Evolutionary conservation across 2,888 invertebrate genomes (phyloP).

Genomic region (Drosophila paracracens): DNA sequence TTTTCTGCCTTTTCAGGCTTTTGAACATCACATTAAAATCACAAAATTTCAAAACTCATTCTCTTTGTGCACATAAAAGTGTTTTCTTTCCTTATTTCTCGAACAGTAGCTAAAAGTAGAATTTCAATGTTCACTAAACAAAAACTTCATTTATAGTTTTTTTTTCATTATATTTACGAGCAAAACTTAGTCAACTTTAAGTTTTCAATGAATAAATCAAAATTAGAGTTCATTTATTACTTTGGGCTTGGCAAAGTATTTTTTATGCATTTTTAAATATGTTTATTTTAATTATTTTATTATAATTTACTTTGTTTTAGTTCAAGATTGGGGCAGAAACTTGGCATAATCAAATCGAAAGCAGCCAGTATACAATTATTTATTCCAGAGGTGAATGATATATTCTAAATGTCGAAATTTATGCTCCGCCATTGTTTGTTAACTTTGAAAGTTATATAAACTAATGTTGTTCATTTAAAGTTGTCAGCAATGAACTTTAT

Average conservation of each 20-base stretch:
- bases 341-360: neutral
- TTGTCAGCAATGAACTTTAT: neutral
- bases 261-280: neutral
- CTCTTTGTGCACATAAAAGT: neutral
- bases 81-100: neutral
- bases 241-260: neutral
- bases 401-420: neutral
- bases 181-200: neutral
- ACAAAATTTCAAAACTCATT: neutral
- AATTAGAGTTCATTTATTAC: neutral
- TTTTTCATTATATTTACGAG: neutral
- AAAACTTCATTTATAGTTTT: rapidly evolving
- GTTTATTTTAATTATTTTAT: neutral
- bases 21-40: neutral
- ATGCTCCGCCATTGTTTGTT: neutral
- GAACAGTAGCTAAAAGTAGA: neutral
- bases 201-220: neutral
- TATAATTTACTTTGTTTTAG: neutral
- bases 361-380: neutral
- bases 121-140: neutral
- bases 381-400: neutral
- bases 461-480: neutral
- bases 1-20: neutral
- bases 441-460: neutral
- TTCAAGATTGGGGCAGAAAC: neutral